Conservation (phyloP, 2,113 vertebrate species). For the Brachyhypopomus occidentalis region DNA sequence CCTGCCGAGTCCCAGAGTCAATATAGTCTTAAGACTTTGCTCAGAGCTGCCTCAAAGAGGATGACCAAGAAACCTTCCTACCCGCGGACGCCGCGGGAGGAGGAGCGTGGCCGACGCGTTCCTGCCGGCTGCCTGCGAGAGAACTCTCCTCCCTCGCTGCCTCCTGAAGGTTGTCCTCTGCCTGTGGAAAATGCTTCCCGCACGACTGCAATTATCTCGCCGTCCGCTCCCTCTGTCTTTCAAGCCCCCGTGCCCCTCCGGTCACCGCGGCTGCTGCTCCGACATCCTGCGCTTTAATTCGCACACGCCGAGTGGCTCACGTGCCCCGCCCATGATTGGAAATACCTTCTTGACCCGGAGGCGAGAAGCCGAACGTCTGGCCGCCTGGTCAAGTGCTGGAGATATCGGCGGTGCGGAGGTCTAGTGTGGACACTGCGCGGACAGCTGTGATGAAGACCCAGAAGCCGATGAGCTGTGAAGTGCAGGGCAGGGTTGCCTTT, state of each 20-base stretch:
- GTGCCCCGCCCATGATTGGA: neutral
- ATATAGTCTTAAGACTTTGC: slow-evolving; percentile 45
- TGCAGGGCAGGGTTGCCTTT: too few species aligned
- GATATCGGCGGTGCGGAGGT: neutral
- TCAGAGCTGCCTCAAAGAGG: slow-evolving; percentile 43
- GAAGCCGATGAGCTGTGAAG: too few species aligned
- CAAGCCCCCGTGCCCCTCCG: neutral
- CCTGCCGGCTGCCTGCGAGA: slow-evolving; percentile 36
- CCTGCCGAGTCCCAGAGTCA: slow-evolving; percentile 34
- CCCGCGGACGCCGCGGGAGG: slow-evolving; percentile 32
- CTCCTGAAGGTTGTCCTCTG: slow-evolving; percentile 31
- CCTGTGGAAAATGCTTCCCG: slow-evolving; percentile 24
- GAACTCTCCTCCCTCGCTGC: slow-evolving; percentile 44
- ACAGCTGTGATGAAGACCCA: too few species aligned
- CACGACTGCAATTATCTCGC: slow-evolving; percentile 14
- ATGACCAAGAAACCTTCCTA: slow-evolving; percentile 46
- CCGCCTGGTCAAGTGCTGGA: neutral
- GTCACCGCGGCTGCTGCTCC: neutral
- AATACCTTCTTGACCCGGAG: neutral
- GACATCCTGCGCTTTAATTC: slow-evolving; percentile 14
- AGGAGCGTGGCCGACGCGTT: slow-evolving; percentile 28
- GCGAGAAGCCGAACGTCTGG: neutral
- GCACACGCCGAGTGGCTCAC: neutral
- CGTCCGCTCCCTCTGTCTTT: neutral
- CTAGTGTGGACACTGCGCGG: too few species aligned